Conservation (phyloP, 64 coral and sea anemone species). For the Stichodactyla mertensii region DNA sequence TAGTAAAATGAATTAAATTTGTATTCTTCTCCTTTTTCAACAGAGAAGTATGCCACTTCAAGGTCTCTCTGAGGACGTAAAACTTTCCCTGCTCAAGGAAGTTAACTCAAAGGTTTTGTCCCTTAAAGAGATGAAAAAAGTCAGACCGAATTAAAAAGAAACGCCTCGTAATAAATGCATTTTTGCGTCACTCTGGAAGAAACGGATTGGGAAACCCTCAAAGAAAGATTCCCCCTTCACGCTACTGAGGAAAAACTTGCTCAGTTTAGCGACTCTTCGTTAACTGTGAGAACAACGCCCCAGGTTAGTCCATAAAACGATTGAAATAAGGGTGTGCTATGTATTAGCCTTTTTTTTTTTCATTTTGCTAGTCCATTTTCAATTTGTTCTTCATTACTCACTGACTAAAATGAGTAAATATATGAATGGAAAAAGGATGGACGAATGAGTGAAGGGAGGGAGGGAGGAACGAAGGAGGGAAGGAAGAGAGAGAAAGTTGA, state of each 20-base stretch:
- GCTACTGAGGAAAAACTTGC: neutral
- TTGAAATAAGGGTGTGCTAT: too few relatives aligned
- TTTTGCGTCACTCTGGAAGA: neutral
- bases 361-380: too few relatives aligned
- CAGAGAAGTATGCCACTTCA: neutral
- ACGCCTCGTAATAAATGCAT: neutral
- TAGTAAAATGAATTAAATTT: slow-evolving; percentile 2
- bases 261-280: too few relatives aligned
- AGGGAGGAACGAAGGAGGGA: too few relatives aligned
- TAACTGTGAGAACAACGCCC: too few relatives aligned
- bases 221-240: neutral
- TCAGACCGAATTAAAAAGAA: neutral
- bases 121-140: neutral
- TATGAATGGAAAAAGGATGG: too few relatives aligned
- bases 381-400: too few relatives aligned
- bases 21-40: neutral
- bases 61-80: neutral
- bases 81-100: neutral
- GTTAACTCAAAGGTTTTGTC: neutral
- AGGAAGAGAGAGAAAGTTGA: too few relatives aligned
- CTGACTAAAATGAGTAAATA: too few relatives aligned
- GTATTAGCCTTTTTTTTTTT: too few relatives aligned
- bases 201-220: neutral
- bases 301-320: too few relatives aligned
- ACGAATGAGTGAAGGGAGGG: too few relatives aligned